Percentiles rank a stretch among this genome's conserved stretches.
Evolutionary conservation across 2,888 invertebrate species (phyloP).

Genomic region (Zele albiditarsus): DNA sequence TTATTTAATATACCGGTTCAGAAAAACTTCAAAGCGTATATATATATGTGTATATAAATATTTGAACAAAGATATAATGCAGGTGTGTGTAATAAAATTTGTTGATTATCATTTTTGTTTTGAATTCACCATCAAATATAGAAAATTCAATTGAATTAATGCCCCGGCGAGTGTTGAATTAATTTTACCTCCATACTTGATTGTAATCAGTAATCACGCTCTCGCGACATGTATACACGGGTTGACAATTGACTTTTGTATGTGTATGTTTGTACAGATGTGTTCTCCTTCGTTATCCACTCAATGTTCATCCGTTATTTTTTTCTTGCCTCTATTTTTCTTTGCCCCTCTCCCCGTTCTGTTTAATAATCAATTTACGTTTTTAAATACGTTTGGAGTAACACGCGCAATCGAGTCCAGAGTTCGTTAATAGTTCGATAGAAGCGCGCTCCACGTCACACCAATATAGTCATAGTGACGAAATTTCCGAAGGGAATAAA

Average conservation of each 20-base stretch:
- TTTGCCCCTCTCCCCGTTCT: constrained; percentile 14
- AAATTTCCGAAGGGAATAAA: constrained; percentile 35
- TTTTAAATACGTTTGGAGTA: background rate
- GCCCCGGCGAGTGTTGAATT: constrained; percentile 5
- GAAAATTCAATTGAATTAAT: constrained; percentile 6
- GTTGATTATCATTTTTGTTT: background rate
- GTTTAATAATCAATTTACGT: constrained; percentile 35
- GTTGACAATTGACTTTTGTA: background rate
- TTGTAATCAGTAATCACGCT: constrained; percentile 10
- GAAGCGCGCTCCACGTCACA: background rate
- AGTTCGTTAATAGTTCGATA: constrained; percentile 25
- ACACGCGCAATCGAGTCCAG: constrained; percentile 7
- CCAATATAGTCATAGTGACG: background rate
- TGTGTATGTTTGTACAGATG: background rate
- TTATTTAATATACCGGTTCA: background rate
- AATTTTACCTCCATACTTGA: constrained; percentile 2
- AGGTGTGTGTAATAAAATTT: background rate
- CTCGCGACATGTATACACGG: background rate
- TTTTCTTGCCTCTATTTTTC: constrained; percentile 20
- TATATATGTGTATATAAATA: background rate
- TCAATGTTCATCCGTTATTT: constrained; percentile 27
- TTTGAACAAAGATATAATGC: background rate
- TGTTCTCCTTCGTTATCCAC: constrained; percentile 19
- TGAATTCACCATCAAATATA: background rate
- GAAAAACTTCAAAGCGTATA: background rate